Percentiles rank a stretch among this genome's conserved stretches.
Evolutionary conservation across 2,888 invertebrate genomes (phyloP).

Genomic region (Tenthredo mesomela): DNA sequence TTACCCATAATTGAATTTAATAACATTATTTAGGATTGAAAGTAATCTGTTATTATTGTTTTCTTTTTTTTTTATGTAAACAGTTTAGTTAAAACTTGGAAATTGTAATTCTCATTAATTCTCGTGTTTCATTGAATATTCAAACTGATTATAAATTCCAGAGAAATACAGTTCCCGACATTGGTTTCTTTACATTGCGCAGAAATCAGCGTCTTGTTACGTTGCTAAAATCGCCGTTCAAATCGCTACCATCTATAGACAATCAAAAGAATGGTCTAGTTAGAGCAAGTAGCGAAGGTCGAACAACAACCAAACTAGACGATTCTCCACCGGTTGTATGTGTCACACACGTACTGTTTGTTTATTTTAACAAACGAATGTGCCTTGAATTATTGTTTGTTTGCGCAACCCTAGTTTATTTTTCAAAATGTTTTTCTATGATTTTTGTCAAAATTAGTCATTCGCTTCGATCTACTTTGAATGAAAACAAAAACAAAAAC

Average conservation of each 20-base stretch:
- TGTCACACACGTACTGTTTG: slow-evolving; percentile 63
- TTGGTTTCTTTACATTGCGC: slow-evolving; percentile 73
- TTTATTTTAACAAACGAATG: slow-evolving; percentile 50
- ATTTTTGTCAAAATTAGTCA: not conserved
- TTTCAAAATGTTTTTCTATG: not conserved
- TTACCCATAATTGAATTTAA: not conserved
- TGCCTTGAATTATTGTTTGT: slow-evolving; percentile 33
- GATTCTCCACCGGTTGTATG: slow-evolving; percentile 72
- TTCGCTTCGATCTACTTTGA: not conserved
- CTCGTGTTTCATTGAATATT: slow-evolving; percentile 10
- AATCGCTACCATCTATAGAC: slow-evolving; percentile 73
- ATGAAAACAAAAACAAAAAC: not conserved
- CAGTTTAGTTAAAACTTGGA: not conserved
- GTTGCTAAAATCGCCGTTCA: slow-evolving; percentile 74
- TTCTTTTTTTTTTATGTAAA: not conserved
- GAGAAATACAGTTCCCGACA: slow-evolving; percentile 72
- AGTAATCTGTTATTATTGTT: not conserved
- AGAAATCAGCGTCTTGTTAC: slow-evolving; percentile 74
- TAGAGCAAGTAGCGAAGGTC: slow-evolving; percentile 74
- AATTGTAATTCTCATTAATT: not conserved
- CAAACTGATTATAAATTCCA: slow-evolving; percentile 66
- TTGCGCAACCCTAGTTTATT: slow-evolving; percentile 18
- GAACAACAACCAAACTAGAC: slow-evolving; percentile 66
- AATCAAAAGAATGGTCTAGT: slow-evolving; percentile 72
- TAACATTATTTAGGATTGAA: not conserved